Percentiles rank a stretch among this genome's conserved stretches.
phyloP scores from a whole-genome alignment of 2,888 invertebrate genomes.

The Monochamus alternatus region DNA sequence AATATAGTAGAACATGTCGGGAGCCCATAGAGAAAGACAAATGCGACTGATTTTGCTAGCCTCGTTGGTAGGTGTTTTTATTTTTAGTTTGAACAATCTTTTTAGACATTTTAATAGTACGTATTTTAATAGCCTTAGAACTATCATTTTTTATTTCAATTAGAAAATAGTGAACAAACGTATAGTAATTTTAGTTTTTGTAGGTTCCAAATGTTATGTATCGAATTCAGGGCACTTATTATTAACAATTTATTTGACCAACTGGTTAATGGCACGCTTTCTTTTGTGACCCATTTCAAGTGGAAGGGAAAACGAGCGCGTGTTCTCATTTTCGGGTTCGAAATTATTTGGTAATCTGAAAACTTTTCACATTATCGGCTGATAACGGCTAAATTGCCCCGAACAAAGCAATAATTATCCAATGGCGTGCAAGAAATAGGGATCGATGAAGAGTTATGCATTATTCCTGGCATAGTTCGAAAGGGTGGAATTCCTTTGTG shows the following conservation, averaged over 20 bases:
- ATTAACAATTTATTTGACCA: neutral
- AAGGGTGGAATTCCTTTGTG: conserved; percentile 2
- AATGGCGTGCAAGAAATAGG: conserved; percentile 35
- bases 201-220: too few relatives aligned
- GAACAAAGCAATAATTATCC: conserved; percentile 42
- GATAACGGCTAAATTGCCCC: conserved; percentile 23
- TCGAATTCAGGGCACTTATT: too few relatives aligned
- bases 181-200: too few relatives aligned
- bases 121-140: too few relatives aligned
- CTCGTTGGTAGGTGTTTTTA: too few relatives aligned
- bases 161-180: too few relatives aligned
- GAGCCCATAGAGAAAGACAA: too few relatives aligned
- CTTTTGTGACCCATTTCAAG: neutral
- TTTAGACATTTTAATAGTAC: too few relatives aligned
- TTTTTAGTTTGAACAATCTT: too few relatives aligned
- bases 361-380: conserved; percentile 46
- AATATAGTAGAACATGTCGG: too few relatives aligned
- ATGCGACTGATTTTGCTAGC: too few relatives aligned
- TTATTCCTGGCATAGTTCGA: conserved; percentile 27
- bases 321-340: conserved; percentile 18
- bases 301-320: neutral
- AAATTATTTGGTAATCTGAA: conserved; percentile 35
- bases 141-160: too few relatives aligned
- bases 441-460: conserved; percentile 35
- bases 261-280: neutral